Conservation (phyloP, 2,113 vertebrate species). For the Vulpes vulpes region DNA sequence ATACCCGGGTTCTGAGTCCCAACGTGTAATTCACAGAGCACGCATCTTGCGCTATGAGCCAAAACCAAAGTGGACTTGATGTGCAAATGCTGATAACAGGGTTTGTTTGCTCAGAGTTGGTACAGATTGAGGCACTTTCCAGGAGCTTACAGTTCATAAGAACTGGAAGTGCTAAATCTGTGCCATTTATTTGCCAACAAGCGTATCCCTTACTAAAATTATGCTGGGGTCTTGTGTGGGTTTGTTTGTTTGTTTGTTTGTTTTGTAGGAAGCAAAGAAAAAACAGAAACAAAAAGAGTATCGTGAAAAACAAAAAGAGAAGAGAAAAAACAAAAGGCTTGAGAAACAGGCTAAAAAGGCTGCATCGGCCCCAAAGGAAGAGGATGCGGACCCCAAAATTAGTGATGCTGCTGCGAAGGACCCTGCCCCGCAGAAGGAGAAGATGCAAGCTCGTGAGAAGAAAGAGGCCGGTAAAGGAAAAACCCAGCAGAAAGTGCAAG, state of each 20-base stretch:
- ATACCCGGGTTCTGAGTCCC: not conserved
- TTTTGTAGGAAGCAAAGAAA: conserved; percentile 60
- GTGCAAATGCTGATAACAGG: fast-evolving
- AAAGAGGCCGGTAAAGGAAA: not conserved
- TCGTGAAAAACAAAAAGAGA: conserved; percentile 10
- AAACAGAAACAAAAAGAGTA: not conserved
- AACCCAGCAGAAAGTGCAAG: not conserved
- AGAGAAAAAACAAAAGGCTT: conserved; percentile 32
- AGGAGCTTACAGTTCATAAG: not conserved
- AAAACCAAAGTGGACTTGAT: not conserved
- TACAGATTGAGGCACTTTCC: not conserved
- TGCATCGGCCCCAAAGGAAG: fast-evolving
- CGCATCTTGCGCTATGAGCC: not conserved
- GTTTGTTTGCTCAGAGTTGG: not conserved
- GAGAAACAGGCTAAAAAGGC: not conserved
- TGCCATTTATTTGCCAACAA: not conserved
- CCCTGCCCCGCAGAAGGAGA: not conserved
- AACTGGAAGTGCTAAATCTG: fast-evolving
- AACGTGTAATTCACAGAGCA: not conserved
- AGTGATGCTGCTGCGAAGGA: fast-evolving
- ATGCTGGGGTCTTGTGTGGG: not conserved
- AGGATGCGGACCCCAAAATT: fast-evolving
- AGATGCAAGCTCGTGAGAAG: not conserved
- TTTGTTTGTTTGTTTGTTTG: not conserved
- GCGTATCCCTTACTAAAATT: not conserved